Evolutionary conservation across 2,113 vertebrate species (phyloP).

Genomic region (Chaetura pelagica): DNA sequence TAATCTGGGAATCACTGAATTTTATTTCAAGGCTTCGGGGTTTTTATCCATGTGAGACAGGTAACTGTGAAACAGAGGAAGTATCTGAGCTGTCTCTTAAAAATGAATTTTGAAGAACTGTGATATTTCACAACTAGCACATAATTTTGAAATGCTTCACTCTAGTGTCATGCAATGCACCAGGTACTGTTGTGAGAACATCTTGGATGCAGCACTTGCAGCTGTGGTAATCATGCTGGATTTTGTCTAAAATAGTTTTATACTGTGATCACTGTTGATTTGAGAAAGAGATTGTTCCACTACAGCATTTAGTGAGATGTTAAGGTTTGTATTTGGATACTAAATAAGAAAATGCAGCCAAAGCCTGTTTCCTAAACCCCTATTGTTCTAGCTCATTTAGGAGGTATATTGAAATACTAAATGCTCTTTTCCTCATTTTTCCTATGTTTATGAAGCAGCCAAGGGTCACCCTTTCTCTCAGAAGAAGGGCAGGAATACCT

Average conservation of each 20-base stretch:
- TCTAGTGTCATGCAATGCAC: neutral
- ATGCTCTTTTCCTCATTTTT: constrained; percentile 75
- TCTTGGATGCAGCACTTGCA: neutral
- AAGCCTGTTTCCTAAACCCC: neutral
- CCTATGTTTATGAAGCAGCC: constrained; percentile 81
- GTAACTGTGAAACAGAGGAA: neutral
- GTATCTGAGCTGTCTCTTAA: neutral
- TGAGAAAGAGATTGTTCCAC: neutral
- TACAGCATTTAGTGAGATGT: neutral
- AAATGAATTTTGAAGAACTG: neutral
- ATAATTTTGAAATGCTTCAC: neutral
- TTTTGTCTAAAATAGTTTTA: constrained; percentile 5
- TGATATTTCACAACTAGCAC: neutral
- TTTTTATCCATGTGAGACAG: neutral
- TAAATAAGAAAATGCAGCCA: neutral
- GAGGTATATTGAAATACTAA: neutral
- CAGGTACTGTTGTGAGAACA: neutral
- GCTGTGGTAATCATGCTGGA: neutral
- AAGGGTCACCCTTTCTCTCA: constrained; percentile 82
- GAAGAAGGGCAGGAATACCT: constrained; percentile 93
- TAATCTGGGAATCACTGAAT: neutral
- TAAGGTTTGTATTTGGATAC: neutral
- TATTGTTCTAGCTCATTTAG: neutral
- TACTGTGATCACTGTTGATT: neutral
- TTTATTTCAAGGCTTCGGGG: neutral